Base-by-base conservation (phyloP, 2,113 vertebrate species). In the Chroicocephalus ridibundus region DNA sequence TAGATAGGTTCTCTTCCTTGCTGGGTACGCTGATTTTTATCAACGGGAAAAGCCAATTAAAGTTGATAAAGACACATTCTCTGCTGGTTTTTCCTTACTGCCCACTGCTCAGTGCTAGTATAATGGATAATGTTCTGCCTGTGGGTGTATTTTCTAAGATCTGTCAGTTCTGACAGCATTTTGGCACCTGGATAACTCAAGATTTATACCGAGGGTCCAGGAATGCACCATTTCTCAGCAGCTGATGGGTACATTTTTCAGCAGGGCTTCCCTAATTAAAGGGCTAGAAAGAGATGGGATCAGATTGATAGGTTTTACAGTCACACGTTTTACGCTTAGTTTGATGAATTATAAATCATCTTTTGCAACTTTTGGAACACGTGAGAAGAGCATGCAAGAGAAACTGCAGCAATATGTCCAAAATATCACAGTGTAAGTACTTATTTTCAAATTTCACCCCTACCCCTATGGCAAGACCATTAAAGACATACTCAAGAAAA, bases 201-300 rank as follows among this genome's bases (percentile, higher is more conserved):
- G 97, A 98, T 98, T 97, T 96, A 97, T 97, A 97, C 94, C 38
- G 47, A 97, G 95, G 94, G 96, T 96, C 95, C 96, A 96, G 96
- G 96, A 98, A 96, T 29, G 72, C 97, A 96, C 96, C 95, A 97
- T 96, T 94, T 94, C 96, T 97, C 95, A 93, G 94, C 82, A 96
- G 94, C 90, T 95, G 96, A 98, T 97, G 97, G 96, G 96, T 96
- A 97, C 96, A 97, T 97, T 97, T 98, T 98, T 98, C 97, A 98
- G 97, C 95, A 96, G 97, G 97, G 96, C 92, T 97, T 96, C 96
- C 91, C 96, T 98, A 98, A 98, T 98, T 98, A 98, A 98, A 97
- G 93, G 88, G 89, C 97, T 96, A 91, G 96, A 96, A 97, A 94
- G 91, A 96, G 97, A 97, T 93, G 92, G 72, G 54, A 95, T 96